Evolutionary conservation across 1,140 invertebrate genomes (phyloP), one percentile per base, ranked within the genome.

Genomic region (Potamilus streckersoni): DNA sequence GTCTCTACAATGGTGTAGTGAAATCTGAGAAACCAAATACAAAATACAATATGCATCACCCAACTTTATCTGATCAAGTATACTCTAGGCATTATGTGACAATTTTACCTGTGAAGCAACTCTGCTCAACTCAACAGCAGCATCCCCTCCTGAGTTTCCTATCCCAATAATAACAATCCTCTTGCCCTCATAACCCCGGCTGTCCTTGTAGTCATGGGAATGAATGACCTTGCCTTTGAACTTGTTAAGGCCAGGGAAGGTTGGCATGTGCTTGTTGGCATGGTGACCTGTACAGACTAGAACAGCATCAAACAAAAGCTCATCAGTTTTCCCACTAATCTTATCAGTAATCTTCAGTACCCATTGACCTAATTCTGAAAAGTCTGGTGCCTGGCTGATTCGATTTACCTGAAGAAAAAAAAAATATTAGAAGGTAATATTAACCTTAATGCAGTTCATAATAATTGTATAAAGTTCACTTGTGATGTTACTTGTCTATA

Each of bases 81-180:
- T 49, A 49, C 38, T 49, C 38, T 49, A 49, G 38, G 38, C 38
- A 49, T 49, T 1, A 49, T 49, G 11, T 49, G 38, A 49, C 11
- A 49, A 49, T 49, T 49, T 49, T 49, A 49, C 38, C 38, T 49
- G 38, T 49, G 38, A 8, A 49, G 38, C 38, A 49, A 11, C 38
- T 49, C 38, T 5, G 38, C 38, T 49, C 38, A 49, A 49, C 74
- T 92, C 91, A 8, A 88, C 89, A 31, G 90, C 90, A 23, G 88
- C 86, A 80, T 92, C 91, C 0, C 87, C 80, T 14, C 89, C 90
- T n/a, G 91, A 92, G 80, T 92, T 92, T 14, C 91, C 91, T 55
- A 92, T 88, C 16, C 92, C 92, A 20, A 92, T 80, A 23, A 92
- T 85, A 19, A 92, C 79, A 13, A 91, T 89, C 31, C 83, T 80